Conservation (phyloP, 35 echinoderm and acorn worm species). For the Lytechinus pictus region DNA sequence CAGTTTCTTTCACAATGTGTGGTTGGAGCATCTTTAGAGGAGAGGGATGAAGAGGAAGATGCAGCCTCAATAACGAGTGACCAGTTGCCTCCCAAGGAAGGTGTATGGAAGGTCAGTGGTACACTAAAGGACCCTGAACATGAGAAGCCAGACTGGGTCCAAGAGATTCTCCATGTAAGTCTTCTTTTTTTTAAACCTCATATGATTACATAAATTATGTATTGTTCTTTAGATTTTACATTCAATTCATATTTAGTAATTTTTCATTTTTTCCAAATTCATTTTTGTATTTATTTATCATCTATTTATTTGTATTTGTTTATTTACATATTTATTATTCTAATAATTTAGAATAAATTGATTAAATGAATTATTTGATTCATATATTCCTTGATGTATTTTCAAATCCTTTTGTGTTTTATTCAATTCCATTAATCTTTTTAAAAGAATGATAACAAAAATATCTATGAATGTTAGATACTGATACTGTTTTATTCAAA, state of each 20-base stretch:
- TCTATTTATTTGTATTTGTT: too few species aligned
- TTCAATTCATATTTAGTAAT: background rate
- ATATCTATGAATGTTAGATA: too few species aligned
- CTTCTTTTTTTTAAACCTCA: background rate
- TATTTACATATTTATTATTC: too few species aligned
- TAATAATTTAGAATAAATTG: too few species aligned
- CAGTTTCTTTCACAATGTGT: slow-evolving; percentile 92
- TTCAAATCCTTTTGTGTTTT: too few species aligned
- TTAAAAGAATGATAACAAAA: too few species aligned
- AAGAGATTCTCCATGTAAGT: slow-evolving; percentile 82
- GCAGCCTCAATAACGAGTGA: slow-evolving; percentile 82
- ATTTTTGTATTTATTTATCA: too few species aligned
- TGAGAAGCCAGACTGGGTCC: slow-evolving; percentile 94
- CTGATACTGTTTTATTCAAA: too few species aligned
- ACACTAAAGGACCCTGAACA: slow-evolving; percentile 76
- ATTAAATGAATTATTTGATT: too few species aligned
- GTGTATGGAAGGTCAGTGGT: slow-evolving; percentile 91
- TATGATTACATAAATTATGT: background rate
- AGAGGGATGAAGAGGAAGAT: slow-evolving; percentile 87
- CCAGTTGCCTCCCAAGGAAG: slow-evolving; percentile 84
- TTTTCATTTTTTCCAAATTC: background rate
- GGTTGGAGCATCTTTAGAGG: slow-evolving; percentile 91
- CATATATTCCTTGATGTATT: too few species aligned
- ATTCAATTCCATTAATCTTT: too few species aligned
- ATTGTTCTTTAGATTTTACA: background rate